A percentile compares a stretch with the other conserved stretches of the same genome.
Conservation (phyloP, 2,888 invertebrate genomes). For the Pseudolycoriella hygida region DNA sequence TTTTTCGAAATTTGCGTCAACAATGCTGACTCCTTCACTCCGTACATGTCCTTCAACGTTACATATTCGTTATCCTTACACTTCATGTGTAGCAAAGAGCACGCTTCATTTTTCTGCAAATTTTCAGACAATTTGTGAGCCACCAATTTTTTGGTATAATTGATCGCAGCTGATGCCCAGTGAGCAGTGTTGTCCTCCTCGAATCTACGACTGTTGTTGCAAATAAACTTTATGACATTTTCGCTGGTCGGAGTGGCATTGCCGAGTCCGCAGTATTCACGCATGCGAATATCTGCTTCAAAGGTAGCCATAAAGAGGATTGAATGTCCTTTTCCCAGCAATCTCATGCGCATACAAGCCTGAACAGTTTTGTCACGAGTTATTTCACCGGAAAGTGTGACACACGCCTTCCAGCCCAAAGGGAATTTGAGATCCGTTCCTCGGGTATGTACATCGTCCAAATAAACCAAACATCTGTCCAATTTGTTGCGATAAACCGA, state of each 20-base stretch:
- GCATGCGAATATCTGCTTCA: neutral
- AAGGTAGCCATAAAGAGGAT: neutral
- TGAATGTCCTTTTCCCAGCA: neutral
- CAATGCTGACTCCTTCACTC: neutral
- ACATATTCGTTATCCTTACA: neutral
- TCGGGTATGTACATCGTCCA: slow-evolving; percentile 1
- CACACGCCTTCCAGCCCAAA: neutral
- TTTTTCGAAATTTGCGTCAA: neutral
- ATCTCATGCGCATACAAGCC: slow-evolving; percentile 1
- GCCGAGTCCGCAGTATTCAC: neutral
- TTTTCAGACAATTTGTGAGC: neutral
- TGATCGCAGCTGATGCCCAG: neutral
- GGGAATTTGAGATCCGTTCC: slow-evolving; percentile 2
- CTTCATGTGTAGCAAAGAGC: neutral
- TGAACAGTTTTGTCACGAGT: slow-evolving; percentile 4
- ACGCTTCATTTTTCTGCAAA: neutral
- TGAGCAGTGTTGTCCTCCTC: neutral
- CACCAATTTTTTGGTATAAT: neutral
- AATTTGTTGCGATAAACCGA: neutral
- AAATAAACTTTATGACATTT: neutral
- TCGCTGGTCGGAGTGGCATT: neutral
- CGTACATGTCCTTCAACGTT: neutral
- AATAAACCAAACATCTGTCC: neutral
- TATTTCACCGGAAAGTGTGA: slow-evolving; percentile 1
- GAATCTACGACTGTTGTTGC: neutral